A percentile compares a stretch with the other conserved stretches of the same genome.
These are phyloP conservation scores for Phaedon cochleariae DNA, from an alignment of 2,888 invertebrate species.

Conservation along the genomic window DNA sequence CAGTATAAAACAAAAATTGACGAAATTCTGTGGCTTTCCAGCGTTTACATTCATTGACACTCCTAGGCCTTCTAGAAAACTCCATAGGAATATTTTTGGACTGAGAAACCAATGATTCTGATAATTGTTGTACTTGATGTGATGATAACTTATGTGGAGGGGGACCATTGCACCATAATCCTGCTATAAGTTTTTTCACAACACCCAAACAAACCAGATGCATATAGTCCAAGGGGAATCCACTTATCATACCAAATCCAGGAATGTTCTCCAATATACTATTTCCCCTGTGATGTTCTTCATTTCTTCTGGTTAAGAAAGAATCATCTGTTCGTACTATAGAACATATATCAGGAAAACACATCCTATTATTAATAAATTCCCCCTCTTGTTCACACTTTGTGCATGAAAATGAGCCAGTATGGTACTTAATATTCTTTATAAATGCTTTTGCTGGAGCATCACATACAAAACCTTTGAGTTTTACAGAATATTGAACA, in stretches of 20 bases:
- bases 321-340: conserved; percentile 21
- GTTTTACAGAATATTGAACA: conserved; percentile 13
- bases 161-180: conserved; percentile 17
- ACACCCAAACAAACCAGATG: conserved; percentile 28
- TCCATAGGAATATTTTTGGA: conserved; percentile 12
- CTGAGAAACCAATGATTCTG: not conserved
- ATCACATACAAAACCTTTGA: conserved; percentile 37
- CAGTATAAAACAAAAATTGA: conserved; percentile 19
- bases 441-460: conserved; percentile 29
- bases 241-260: conserved; percentile 40
- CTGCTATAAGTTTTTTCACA: conserved; percentile 21
- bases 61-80: conserved; percentile 18
- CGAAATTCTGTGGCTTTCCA: conserved; percentile 25
- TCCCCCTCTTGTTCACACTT: conserved; percentile 38
- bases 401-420: conserved; percentile 33
- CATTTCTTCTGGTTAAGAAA: conserved; percentile 27
- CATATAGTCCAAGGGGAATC: conserved; percentile 42
- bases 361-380: conserved; percentile 23
- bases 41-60: conserved; percentile 6
- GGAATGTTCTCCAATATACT: conserved; percentile 39
- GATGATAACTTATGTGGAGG: conserved; percentile 17
- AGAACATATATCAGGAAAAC: conserved; percentile 28
- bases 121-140: conserved; percentile 1
- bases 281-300: conserved; percentile 35
- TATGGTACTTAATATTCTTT: conserved; percentile 30